Evolutionary conservation across 2,888 invertebrate species (phyloP).

Genomic region (Escarpia spicata): DNA sequence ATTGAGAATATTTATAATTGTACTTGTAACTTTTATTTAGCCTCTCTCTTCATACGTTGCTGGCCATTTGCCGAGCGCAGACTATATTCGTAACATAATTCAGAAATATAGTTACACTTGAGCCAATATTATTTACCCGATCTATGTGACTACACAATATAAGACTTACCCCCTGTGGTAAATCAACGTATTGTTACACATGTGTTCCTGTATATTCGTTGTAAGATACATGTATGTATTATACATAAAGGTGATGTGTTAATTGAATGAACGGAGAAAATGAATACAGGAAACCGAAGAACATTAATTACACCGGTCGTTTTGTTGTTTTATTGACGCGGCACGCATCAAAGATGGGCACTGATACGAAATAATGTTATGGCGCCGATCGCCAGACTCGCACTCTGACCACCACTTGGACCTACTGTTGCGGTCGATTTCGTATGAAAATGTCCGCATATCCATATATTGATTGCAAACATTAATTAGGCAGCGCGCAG

Average conservation of each 20-base stretch:
- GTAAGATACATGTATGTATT: background rate
- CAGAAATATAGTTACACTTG: too few relatives aligned
- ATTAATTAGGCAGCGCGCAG: background rate
- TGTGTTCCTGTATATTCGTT: background rate
- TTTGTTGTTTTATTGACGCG: background rate
- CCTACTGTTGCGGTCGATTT: background rate
- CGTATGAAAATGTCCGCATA: constrained; percentile 9
- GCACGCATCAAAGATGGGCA: background rate
- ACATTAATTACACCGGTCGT: background rate
- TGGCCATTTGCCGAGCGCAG: too few relatives aligned
- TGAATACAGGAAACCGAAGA: background rate
- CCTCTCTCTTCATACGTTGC: too few relatives aligned
- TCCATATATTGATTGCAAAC: constrained; percentile 16
- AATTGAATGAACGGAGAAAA: background rate
- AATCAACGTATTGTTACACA: background rate
- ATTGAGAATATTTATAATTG: too few relatives aligned
- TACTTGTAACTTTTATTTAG: too few relatives aligned
- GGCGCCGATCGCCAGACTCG: background rate
- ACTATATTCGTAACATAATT: too few relatives aligned
- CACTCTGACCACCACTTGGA: background rate
- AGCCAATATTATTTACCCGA: too few relatives aligned
- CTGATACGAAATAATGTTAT: background rate
- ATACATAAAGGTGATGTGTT: background rate
- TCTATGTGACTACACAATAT: background rate
- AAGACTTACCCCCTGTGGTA: background rate